Conservation (phyloP, 1,140 invertebrate species). For the Diachasma alloeum region DNA sequence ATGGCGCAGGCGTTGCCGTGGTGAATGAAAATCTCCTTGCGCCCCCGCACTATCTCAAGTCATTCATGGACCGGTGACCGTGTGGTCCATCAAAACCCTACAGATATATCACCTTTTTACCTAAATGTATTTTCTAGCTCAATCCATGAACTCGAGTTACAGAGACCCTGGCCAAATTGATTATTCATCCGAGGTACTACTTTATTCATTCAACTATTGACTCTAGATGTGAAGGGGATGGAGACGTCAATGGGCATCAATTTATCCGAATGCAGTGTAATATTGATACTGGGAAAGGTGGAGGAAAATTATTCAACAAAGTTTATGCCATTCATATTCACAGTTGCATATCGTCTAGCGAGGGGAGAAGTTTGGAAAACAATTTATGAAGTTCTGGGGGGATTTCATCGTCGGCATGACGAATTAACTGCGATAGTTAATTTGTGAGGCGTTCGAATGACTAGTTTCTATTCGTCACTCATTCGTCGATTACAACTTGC, state of each 20-base stretch:
- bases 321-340: background rate
- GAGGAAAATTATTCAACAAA: background rate
- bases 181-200: background rate
- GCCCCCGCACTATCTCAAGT: constrained; percentile 39
- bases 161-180: background rate
- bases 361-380: too few species aligned
- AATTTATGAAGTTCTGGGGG: too few species aligned
- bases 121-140: background rate
- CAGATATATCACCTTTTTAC: constrained; percentile 7
- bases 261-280: too few species aligned
- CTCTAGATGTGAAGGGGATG: background rate
- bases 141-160: background rate
- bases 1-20: constrained; percentile 48
- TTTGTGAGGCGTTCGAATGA: too few species aligned
- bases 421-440: too few species aligned
- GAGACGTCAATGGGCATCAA: background rate
- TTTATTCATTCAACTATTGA: background rate
- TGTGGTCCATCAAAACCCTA: constrained; percentile 23
- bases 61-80: constrained; percentile 50
- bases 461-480: too few species aligned
- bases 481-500: too few species aligned
- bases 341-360: background rate
- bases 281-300: too few species aligned
- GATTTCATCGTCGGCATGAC: too few species aligned
- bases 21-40: constrained; percentile 51